Conservation (phyloP, 2,113 vertebrate genomes). For the Cyphomyrus plagiostoma region DNA sequence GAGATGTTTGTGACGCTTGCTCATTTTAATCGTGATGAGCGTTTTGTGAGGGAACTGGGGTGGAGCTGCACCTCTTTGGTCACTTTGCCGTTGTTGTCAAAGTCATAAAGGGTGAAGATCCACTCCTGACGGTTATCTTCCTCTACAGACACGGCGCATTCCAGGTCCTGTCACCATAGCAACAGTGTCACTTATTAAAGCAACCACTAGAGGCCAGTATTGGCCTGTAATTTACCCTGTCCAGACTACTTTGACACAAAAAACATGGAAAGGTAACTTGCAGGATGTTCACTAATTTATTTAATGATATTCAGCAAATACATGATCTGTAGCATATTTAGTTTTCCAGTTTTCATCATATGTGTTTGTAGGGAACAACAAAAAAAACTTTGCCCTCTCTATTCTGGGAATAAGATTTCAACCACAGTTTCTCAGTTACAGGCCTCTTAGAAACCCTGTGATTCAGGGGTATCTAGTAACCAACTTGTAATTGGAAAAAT, state of each 20-base stretch:
- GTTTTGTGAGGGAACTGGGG: not conserved
- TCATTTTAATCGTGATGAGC: not conserved
- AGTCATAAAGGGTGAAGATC: conserved; percentile 77
- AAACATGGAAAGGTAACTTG: not conserved
- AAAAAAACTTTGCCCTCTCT: conserved; percentile 12
- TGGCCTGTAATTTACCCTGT: not conserved
- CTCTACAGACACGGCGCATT: conserved; percentile 69
- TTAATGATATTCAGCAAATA: not conserved
- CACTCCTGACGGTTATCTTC: conserved; percentile 73
- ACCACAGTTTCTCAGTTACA: conserved; percentile 35
- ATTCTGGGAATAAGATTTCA: conserved; percentile 33
- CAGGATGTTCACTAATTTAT: not conserved
- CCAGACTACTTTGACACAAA: not conserved
- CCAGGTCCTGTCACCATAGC: conserved; percentile 59
- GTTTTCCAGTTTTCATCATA: not conserved
- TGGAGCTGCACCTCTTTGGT: conserved; percentile 64
- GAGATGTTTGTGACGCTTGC: not conserved
- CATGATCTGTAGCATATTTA: not conserved
- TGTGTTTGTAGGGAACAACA: not conserved
- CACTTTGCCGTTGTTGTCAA: conserved; percentile 77
- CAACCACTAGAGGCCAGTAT: conserved; percentile 1
- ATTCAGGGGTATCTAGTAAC: conserved; percentile 43
- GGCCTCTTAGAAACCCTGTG: conserved; percentile 31
- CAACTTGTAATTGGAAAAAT: conserved; percentile 45
- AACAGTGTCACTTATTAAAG: conserved; percentile 11